Evolutionary conservation across 1,140 invertebrate species (phyloP).

Genomic region (Hydropsyche tenuis): DNA sequence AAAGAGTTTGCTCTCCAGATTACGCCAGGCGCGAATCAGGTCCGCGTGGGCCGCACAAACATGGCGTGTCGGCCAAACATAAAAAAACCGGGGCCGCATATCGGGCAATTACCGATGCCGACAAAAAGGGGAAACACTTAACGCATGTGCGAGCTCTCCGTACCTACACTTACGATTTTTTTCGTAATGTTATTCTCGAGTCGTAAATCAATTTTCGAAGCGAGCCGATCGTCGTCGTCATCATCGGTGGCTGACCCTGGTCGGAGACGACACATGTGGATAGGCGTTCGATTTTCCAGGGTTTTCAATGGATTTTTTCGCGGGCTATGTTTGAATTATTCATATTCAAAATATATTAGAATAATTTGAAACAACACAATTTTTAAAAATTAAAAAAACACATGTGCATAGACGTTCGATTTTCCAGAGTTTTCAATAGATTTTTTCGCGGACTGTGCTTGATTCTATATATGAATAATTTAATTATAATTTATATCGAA

Average conservation of each 20-base stretch:
- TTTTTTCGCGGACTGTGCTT: too few relatives aligned
- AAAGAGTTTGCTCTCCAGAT: neutral
- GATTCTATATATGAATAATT: too few relatives aligned
- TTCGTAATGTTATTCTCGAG: slow-evolving; percentile 22
- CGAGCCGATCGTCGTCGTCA: neutral
- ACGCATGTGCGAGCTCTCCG: too few relatives aligned
- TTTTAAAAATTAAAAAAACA: too few relatives aligned
- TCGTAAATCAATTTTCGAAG: slow-evolving; percentile 33
- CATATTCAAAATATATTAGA: neutral
- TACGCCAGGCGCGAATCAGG: neutral
- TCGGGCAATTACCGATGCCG: neutral
- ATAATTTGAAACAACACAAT: too few relatives aligned
- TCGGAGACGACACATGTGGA: too few relatives aligned
- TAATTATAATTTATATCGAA: too few relatives aligned
- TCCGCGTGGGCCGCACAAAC: slow-evolving; percentile 17
- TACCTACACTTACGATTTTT: neutral
- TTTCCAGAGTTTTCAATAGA: too few relatives aligned
- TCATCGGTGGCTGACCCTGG: slow-evolving; percentile 10
- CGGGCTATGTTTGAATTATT: too few relatives aligned
- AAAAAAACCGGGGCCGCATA: slow-evolving; percentile 1
- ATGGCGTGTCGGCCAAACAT: slow-evolving; percentile 15
- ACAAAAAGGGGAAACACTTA: too few relatives aligned
- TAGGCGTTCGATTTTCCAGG: neutral
- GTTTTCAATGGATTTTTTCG: neutral
- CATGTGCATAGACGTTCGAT: too few relatives aligned